These are phyloP conservation scores for Mechanitis messenoides DNA, from an alignment of 2,888 invertebrate species.

Conservation along the genomic window DNA sequence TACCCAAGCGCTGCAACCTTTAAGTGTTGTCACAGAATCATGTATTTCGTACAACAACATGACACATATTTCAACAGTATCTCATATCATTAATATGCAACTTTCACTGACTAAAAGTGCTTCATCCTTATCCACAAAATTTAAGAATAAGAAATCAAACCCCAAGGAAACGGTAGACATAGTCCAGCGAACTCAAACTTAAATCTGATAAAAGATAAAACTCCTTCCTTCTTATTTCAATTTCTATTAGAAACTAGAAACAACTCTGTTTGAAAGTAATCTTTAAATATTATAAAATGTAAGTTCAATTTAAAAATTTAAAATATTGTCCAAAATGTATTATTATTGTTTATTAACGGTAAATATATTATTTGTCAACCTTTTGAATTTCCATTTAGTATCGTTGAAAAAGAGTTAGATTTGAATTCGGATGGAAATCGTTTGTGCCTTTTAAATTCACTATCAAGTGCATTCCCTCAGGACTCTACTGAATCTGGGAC, in stretches of 20 bases:
- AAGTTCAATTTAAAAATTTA: not conserved
- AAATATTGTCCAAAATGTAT: not conserved
- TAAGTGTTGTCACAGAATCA: too few relatives aligned
- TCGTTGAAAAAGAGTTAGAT: not conserved
- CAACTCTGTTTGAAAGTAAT: constrained; percentile 14
- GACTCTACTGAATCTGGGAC: constrained; percentile 19
- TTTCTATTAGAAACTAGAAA: constrained; percentile 26
- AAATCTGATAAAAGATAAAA: constrained; percentile 31
- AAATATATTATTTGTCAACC: too few relatives aligned
- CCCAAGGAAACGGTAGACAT: constrained; percentile 11
- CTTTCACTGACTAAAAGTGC: too few relatives aligned
- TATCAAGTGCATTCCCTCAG: constrained; percentile 24
- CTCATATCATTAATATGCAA: too few relatives aligned
- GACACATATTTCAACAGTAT: too few relatives aligned
- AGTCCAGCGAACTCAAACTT: constrained; percentile 24
- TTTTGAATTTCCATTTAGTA: too few relatives aligned
- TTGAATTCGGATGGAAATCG: constrained; percentile 11
- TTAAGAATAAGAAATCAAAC: constrained; percentile 18
- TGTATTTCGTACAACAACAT: too few relatives aligned
- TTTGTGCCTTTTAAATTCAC: constrained; percentile 20
- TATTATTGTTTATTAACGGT: too few relatives aligned
- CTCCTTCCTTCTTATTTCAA: constrained; percentile 23
- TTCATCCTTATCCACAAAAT: not conserved
- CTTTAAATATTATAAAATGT: constrained; percentile 4
- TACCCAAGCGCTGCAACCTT: too few relatives aligned